Base-by-base conservation (phyloP, 1,140 invertebrate species). In the Zaprionus nigranus region DNA sequence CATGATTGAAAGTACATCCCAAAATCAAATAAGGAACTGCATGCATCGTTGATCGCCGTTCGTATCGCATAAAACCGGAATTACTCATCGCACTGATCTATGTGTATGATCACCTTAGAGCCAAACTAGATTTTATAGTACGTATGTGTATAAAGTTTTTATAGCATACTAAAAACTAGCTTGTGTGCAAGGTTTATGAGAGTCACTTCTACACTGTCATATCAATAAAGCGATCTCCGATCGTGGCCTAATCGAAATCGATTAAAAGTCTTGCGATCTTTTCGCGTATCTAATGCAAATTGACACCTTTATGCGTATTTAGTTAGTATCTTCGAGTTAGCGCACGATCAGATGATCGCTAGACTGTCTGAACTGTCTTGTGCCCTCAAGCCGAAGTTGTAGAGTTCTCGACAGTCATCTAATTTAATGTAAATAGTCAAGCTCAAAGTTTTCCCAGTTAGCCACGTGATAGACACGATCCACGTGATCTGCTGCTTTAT, bases 21-120 rank as follows among this genome's bases (percentile, higher is more conserved):
- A 43, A 68, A 68, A 66, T 59, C 46, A 36, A 61, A 75, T 75
- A 64, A 71, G 67, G 73, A 75, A 75, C 60, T 75, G 60, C 56
- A 64, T 63, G 59, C 30, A 59, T 36, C 53, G 20, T 20, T 46
- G 57, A 46, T 46, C 57, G 22, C 4, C 17, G 24, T 22, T 46
- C 36, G 57, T 59, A 60, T 46, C 34, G 28, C 26, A 30, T 17
- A 28, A 71, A 69, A 75, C 66, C 72, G 57, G 60, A 70, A 56
- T 58, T 70, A 71, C 43, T 64, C 54, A 75, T 71, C 67, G 36
- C 46, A 7, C 69, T 69, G 57, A 61, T 54, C 54, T 43, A 46
- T 68, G 17, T 68, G 17, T n/a, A 17, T 17, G n/a, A 46, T 17
- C 49, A 26, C 36, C 66, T 38, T 20, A 54, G 61, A 70, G 34